These are phyloP conservation scores for Saccostrea echinata DNA, from an alignment of 1,140 invertebrate species.

Conservation along the genomic window DNA sequence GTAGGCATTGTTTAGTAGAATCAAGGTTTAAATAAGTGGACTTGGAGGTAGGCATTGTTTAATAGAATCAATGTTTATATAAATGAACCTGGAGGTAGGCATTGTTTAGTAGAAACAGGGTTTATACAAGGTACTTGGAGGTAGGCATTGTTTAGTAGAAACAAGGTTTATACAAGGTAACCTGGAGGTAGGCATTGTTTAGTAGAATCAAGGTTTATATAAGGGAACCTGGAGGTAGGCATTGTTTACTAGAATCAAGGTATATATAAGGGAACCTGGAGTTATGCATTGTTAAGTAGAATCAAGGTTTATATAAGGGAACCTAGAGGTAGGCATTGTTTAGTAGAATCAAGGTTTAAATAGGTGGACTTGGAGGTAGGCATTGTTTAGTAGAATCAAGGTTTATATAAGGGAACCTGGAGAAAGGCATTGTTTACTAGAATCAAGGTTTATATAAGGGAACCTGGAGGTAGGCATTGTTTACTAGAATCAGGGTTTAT, in stretches of 20 bases:
- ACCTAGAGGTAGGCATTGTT: slow-evolving; percentile 65
- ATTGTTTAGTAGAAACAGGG: neutral
- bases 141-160: slow-evolving; percentile 47
- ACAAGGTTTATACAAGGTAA: neutral
- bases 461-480: slow-evolving; percentile 65
- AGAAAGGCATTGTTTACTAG: slow-evolving; percentile 57
- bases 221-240: slow-evolving; percentile 64
- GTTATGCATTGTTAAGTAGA: slow-evolving; percentile 52
- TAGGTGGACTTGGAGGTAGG: slow-evolving; percentile 68
- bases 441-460: neutral
- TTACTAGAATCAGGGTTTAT: neutral
- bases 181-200: slow-evolving; percentile 64
- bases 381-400: neutral
- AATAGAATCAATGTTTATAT: neutral
- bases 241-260: neutral
- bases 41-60: slow-evolving; percentile 64
- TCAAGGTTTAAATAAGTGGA: slow-evolving; percentile 46
- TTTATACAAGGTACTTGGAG: slow-evolving; percentile 52
- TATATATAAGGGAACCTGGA: slow-evolving; percentile 51
- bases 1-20: slow-evolving; percentile 47
- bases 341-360: neutral
- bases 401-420: slow-evolving; percentile 36
- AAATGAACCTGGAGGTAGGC: slow-evolving; percentile 64
- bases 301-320: neutral
- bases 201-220: neutral